Base-by-base conservation (phyloP, 2,113 vertebrate species). In the Rhinichthys klamathensis region DNA sequence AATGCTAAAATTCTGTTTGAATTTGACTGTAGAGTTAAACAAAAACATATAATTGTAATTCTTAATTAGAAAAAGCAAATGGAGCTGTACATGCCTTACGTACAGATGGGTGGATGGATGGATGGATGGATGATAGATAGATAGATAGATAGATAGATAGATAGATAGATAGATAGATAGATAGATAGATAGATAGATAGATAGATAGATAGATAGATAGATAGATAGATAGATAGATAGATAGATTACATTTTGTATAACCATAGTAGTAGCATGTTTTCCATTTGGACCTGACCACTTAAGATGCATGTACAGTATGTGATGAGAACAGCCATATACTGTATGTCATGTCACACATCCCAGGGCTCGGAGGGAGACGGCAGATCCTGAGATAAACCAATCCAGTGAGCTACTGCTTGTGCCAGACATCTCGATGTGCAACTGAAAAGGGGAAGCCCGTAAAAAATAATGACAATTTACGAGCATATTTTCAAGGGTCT, bases 391-490 rank as follows among this genome's bases (percentile, higher is more conserved):
- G 89, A 91, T 88, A 91, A 90, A 87, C 85, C 83, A 75, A 60
- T 32, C 89, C 87, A 84, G 90, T 86, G 84, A 89, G 78, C 74
- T 79, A 63, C 78, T 84, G 65, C 61, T 69, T 91, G 79, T 86
- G 82, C 80, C 54, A 75, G 85, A 85, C 73, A 75, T 84, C 69
- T 83, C 90, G 85, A 91, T 85, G 84, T 86, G 89, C 86, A 89
- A 91, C 87, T 56, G 88, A 91, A 91, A 92, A 88, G 80, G 58
- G 87, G 87, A 87, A 92, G 89, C 91, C 91, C 85, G 32, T 93
- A 92, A 93, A 94, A 90, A 87, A 92, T 92, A 92, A 92, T 92
- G 87, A 89, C 46, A 44, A 89, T 92, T 93, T 92, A 93, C 84
- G 82, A 92, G 92, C 80, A 86, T 88, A 88, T 88, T 90, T 91